Base-by-base conservation (phyloP, 2,797 vertebrate genomes). In the Chelidonichthys spinosus region DNA sequence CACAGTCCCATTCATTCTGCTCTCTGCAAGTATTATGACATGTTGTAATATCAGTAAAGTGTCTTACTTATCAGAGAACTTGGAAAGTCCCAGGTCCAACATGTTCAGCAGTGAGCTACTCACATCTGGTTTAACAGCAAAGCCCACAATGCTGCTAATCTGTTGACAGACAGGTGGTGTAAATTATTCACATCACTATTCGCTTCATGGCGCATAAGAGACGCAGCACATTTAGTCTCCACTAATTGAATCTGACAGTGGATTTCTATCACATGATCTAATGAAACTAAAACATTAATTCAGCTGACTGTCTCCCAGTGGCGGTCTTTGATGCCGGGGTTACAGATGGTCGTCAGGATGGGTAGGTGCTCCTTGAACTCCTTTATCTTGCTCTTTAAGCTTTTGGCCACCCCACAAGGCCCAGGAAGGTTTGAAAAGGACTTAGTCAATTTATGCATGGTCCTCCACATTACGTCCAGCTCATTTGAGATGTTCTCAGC, bases 331-430 rank as follows among this genome's bases (percentile, higher is more conserved):
- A 99, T 95, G 11, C 96, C 97, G 0, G 86, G 96, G 82, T 97
- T 98, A 89, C 97, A 97, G 88, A 93, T 94, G 77, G 96, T 86
- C 14, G 46, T 90, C 72, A 99, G 92, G 64, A 99, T 72, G 7
- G 97, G 96, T 11, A 98, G 73, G 69, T 98, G 90, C 59, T 94
- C 91, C 82, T 96, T 97, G 82, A 98, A 98, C 66, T 95, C 94
- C 13, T 97, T 95, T 2, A 97, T 95, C 79, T 95, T 97, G 37
- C 68, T 83, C 84, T 94, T 96, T 61, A 95, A 89, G 53, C 77
- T 94, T 72, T 94, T 95, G 3, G 96, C 96, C 72, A 97, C 90
- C 37, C 90, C 89, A 5, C 71, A 92, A 1, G 97, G 96, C 18
- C 93, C 95, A 0, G 93, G 79, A 13, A 94, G 54, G 6, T 94